Evolutionary conservation across 1,140 invertebrate species (phyloP).

Genomic region (Zaprionus ghesquierei): DNA sequence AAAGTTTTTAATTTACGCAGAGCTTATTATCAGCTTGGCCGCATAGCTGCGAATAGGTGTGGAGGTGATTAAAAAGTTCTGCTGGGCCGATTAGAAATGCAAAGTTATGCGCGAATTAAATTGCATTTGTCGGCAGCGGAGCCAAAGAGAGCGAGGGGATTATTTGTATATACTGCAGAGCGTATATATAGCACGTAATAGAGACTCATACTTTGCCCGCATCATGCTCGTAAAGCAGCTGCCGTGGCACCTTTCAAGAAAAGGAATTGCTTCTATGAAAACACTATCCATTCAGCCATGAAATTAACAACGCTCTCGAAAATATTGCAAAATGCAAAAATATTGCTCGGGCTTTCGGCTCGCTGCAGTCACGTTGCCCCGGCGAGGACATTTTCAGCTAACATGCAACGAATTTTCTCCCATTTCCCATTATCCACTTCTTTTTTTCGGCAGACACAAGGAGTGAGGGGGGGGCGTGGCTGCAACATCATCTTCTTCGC

Average conservation of each 20-base stretch:
- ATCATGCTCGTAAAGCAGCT: constrained; percentile 13
- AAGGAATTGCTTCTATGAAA: constrained; percentile 43
- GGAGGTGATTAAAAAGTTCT: constrained; percentile 72
- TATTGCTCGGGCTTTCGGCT: constrained; percentile 49
- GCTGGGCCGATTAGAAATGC: constrained; percentile 65
- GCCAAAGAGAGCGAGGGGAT: not conserved
- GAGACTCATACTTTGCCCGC: not conserved
- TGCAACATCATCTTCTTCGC: constrained; percentile 38
- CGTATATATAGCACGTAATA: too few species aligned
- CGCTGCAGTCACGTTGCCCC: constrained; percentile 26
- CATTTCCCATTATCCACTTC: constrained; percentile 8
- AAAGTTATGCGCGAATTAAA: constrained; percentile 69
- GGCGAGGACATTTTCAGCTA: constrained; percentile 35
- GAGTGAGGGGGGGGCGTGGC: constrained; percentile 13
- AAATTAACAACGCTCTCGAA: constrained; percentile 74
- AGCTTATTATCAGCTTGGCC: constrained; percentile 66
- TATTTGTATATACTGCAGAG: too few species aligned
- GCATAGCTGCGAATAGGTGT: constrained; percentile 50
- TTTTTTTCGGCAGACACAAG: not conserved
- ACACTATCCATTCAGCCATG: constrained; percentile 61
- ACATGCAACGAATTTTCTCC: not conserved
- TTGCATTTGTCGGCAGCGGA: constrained; percentile 43
- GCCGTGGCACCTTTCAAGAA: constrained; percentile 31
- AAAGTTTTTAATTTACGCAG: constrained; percentile 76
- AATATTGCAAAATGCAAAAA: constrained; percentile 77